Percentiles rank a stretch among this genome's conserved stretches.
Conservation (phyloP, 2,113 vertebrate genomes). For the Calyptomena viridis region DNA sequence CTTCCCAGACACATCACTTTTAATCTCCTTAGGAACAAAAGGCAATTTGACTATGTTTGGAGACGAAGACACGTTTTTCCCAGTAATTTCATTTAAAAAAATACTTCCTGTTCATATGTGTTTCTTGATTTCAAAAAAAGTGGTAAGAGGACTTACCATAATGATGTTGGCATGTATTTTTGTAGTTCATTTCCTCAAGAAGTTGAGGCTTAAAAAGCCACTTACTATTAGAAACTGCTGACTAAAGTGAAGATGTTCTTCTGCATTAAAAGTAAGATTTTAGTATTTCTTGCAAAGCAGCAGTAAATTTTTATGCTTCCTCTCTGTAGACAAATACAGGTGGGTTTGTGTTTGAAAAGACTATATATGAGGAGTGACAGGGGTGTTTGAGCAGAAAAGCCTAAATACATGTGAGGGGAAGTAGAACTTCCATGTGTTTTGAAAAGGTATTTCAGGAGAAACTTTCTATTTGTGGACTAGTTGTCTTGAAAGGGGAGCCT, state of each 20-base stretch:
- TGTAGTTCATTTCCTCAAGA: background rate
- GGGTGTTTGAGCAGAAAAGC: background rate
- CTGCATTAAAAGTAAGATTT: background rate
- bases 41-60: background rate
- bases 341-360: background rate
- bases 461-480: background rate
- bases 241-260: background rate
- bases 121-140: background rate
- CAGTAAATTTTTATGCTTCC: background rate
- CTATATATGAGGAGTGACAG: rapidly evolving
- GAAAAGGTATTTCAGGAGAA: background rate
- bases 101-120: background rate
- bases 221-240: background rate
- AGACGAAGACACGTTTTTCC: background rate
- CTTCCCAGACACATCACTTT: background rate
- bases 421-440: background rate
- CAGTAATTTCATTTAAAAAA: background rate
- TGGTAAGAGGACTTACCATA: background rate
- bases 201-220: background rate
- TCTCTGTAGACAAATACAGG: background rate
- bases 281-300: background rate
- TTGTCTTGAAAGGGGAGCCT: background rate
- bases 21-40: background rate
- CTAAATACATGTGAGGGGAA: background rate
- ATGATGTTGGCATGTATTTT: background rate